Base-by-base conservation (phyloP, 2,888 invertebrate species). In the Xestia c-nigrum region DNA sequence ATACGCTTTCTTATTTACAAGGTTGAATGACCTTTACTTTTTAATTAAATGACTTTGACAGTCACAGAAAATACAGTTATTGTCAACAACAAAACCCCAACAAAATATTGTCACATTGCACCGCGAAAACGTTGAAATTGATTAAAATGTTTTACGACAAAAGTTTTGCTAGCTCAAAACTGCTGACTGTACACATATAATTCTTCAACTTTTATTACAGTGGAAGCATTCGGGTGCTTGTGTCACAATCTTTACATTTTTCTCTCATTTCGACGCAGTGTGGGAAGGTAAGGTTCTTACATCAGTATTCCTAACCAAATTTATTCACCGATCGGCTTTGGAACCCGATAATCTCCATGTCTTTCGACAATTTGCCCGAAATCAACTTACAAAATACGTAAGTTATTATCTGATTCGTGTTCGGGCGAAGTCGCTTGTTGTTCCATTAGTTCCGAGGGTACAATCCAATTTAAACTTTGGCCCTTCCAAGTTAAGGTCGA, bases 351-450 rank as follows among this genome's bases (percentile, higher is more conserved):
- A 93, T 92, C 92, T 90, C 85, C 88, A 82, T 88, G 89, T 87
- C 83, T 86, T 81, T 78, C 78, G 85, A 89, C 91, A 92, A 91
- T 92, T 92, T 90, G 90, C 89, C 90, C 87, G 88, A 91, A 92
- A 92, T 91, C 91, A 91, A 92, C 92, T 91, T 90, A 91, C 92
- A 92, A 92, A 93, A 93, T 93, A 92, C 91, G 93, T 92, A 92
- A 93, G 91, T 93, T 94, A 92, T 91, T 93, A 93, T 94, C 93
- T 90, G 92, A 92, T 93, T 92, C 91, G 91, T 91, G 92, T 92
- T 91, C 88, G 84, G 88, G 89, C 89, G 88, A 91, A 91, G 92
- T 91, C 88, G 91, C 91, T 90, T 90, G 92, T 93, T 91, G 83
- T 76, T 82, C 86, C 91, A 94, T 94, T 93, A 92, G 88, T 88